These are phyloP conservation scores for Chauna torquata DNA, from an alignment of 2,113 vertebrate species.

Conservation along the genomic window DNA sequence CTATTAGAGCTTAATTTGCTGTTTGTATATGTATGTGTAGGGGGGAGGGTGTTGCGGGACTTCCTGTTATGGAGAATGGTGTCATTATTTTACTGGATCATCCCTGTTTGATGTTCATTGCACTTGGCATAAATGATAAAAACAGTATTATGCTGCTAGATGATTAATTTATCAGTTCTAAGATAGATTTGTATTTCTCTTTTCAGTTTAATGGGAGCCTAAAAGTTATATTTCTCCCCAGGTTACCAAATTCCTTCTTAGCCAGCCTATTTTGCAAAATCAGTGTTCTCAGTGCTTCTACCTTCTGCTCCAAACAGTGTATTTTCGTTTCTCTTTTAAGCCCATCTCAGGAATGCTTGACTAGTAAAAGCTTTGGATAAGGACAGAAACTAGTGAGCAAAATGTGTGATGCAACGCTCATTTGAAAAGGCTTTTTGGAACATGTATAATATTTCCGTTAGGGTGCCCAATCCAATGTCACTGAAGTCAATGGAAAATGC, in stretches of 20 bases:
- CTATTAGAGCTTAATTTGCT: slow-evolving; percentile 64
- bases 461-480: not conserved
- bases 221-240: not conserved
- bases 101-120: slow-evolving; percentile 55
- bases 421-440: not conserved
- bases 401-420: not conserved
- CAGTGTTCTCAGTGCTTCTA: not conserved
- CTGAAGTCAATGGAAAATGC: not conserved
- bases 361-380: not conserved
- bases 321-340: not conserved
- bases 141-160: slow-evolving; percentile 15
- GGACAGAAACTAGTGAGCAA: not conserved
- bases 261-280: not conserved
- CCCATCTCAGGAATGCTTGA: not conserved
- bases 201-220: slow-evolving; percentile 25
- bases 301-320: not conserved
- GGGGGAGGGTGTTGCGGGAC: not conserved
- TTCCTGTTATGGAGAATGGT: slow-evolving; percentile 39
- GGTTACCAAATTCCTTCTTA: not conserved
- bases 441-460: not conserved
- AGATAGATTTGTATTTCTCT: slow-evolving; percentile 25
- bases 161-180: slow-evolving; percentile 55
- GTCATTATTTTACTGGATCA: slow-evolving; percentile 55
- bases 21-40: not conserved
- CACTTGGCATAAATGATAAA: slow-evolving; percentile 53